Base-by-base conservation (phyloP, 2,113 vertebrate species). In the Ammodytes dubius region DNA sequence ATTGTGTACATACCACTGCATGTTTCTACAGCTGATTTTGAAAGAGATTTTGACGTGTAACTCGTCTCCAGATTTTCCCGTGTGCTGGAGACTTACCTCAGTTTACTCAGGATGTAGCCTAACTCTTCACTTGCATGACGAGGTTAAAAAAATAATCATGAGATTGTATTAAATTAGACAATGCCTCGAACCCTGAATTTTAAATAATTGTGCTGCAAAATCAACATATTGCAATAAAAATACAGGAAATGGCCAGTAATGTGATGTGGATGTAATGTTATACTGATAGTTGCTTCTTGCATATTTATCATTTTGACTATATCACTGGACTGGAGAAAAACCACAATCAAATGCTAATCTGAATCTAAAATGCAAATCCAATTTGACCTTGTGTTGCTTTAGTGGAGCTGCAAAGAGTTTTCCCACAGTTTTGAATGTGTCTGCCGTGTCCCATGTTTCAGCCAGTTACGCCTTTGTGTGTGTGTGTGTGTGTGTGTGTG, bases 101-200 rank as follows among this genome's bases (percentile, higher is more conserved):
- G 75, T 66, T 84, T 39, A 74, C 85, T 93, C 88, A 90, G 88
- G 92, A 91, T 76, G 43, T 59, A 27, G 27, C 27, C 27, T 27
- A 27, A 27, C 84, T 84, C 79, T 81, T 79, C 82, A 12, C 77
- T 17, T 81, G 76, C 83, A 83, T 82, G 79, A 77, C 6, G 5
- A 79, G 63, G 74, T 81, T 46, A 39, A 68, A 64, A 37, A 54
- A 4, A 56, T 9, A 75, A 27, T 27, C 8, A 54, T 2, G 17
- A 74, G 66, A 68, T 57, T 80, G 54, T 79, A 58, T 8, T 35
- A 63, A 74, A 77, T 46, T 40, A 60, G 14, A 61, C 35, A 43
- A 35, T 1, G 5, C 47, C 60, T 71, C 27, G 74, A 47, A 47
- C 57, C 69, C 46, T 52, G 47, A 52, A 74, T 79, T 79, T 74